Percentiles rank a stretch among this genome's conserved stretches.
Evolutionary conservation across 2,113 vertebrate species (phyloP).

Genomic region (Collichthys lucidus): DNA sequence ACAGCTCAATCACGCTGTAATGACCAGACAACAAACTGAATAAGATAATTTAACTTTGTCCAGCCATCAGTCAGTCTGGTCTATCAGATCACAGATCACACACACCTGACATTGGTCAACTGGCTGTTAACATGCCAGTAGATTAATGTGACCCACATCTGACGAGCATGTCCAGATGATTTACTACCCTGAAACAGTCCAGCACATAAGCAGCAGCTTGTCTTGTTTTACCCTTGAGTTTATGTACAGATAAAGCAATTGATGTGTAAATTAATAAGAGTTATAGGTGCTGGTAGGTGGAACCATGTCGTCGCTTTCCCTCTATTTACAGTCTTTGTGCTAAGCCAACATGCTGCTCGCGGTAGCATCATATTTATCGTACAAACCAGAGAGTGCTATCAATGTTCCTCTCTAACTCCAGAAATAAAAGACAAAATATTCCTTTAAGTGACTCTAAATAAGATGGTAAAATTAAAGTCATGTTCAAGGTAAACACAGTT

Average conservation of each 20-base stretch:
- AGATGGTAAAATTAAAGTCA: not conserved
- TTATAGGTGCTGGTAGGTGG: not conserved
- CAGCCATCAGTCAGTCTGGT: too few species aligned
- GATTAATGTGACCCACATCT: too few species aligned
- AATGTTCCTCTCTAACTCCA: not conserved
- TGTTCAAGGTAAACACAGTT: constrained; percentile 10
- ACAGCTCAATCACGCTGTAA: too few species aligned
- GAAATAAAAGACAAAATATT: not conserved
- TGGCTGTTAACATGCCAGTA: too few species aligned
- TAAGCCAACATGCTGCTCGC: not conserved
- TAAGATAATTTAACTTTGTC: too few species aligned
- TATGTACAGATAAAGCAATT: not conserved
- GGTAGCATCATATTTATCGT: not conserved
- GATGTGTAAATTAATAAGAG: not conserved
- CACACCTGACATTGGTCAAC: too few species aligned
- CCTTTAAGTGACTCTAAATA: not conserved
- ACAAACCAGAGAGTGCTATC: not conserved
- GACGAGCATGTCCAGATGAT: too few species aligned
- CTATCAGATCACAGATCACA: too few species aligned
- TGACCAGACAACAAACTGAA: too few species aligned
- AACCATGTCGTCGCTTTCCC: not conserved
- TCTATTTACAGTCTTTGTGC: not conserved
- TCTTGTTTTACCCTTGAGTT: not conserved
- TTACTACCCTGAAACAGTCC: too few species aligned
- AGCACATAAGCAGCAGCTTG: too few species aligned